Conservation (phyloP, 2,888 invertebrate species). For the Heliconius erato region DNA sequence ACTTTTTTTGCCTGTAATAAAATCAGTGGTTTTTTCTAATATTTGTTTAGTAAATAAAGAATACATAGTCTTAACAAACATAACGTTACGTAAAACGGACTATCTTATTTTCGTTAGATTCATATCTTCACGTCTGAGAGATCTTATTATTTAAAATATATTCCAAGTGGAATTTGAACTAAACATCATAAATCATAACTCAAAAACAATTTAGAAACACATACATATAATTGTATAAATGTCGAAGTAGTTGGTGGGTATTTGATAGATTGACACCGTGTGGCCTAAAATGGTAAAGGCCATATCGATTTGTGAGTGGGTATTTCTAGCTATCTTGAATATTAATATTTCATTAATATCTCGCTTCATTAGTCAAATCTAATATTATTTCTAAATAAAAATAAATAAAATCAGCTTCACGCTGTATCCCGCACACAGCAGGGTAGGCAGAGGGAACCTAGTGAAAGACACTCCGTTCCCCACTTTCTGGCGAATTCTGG, state of each 20-base stretch:
- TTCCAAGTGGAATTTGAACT: neutral
- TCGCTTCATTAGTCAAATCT: neutral
- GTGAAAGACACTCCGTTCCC: no score
- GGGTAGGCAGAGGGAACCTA: no score
- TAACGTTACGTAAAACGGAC: neutral
- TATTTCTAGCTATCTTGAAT: neutral
- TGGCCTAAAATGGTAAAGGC: neutral
- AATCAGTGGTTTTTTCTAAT: neutral
- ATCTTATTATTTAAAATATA: neutral
- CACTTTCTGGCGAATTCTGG: no score
- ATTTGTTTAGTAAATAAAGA: neutral
- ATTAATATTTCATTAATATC: neutral
- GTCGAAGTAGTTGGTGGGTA: no score
- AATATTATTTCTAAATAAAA: neutral
- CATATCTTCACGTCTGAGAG: no score
- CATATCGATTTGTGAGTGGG: neutral
- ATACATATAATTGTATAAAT: constrained; percentile 3
- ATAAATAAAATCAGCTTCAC: no score
- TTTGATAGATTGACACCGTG: neutral
- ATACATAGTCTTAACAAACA: no score
- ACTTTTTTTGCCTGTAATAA: neutral
- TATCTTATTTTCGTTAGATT: neutral
- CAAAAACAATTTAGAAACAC: neutral
- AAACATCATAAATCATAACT: neutral
- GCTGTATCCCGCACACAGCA: no score